Base-by-base conservation (phyloP, 2,113 vertebrate genomes). In the Merops nubicus region DNA sequence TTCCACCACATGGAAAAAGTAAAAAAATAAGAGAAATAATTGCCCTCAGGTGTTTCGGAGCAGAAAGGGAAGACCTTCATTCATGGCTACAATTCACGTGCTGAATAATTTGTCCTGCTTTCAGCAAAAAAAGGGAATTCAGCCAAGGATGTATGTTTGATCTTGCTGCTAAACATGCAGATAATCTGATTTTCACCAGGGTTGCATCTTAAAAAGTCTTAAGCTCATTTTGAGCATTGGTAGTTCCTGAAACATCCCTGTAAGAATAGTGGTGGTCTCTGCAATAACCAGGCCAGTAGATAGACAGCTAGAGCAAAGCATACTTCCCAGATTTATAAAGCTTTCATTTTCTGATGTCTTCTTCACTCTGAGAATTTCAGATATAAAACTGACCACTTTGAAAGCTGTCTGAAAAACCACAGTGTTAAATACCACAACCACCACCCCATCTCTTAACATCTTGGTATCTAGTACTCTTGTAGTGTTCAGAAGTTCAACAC, bases 201-300 rank as follows among this genome's bases (percentile, higher is more conserved):
- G 17, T 10, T 75, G 6, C 31, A 9, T 70, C 42, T 65, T 70
- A 62, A 47, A 85, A 57, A 11, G 18, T 72, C 34, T 70, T 40
- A 54, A 72, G 34, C 56, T 45, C 62, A 60, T 0, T 0, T 2
- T 45, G 50, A 48, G 9, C 1, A 0, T 13, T n/a, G 59, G 23
- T 26, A 47, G 34, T 81, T 36, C 76, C 84, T 84, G 56, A 77
- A 47, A 48, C 65, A 63, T 67, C 33, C 18, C 20, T 26, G 8
- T n/a, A 28, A 47, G 60, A 88, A 53, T 8, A 59, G 56, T 8
- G 20, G 28, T 50, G 15, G 69, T 13, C 5, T 26, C 25, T 62
- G 17, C 34, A 64, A 73, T 15, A 76, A 33, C 4, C 40, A 63
- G 15, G 54, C 9, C 43, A 73, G 40, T 36, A 88, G n/a, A 62